Conservation (phyloP, 30 jellyfish, hydroid and myxozoan genomes). For the Mastigias papua region DNA sequence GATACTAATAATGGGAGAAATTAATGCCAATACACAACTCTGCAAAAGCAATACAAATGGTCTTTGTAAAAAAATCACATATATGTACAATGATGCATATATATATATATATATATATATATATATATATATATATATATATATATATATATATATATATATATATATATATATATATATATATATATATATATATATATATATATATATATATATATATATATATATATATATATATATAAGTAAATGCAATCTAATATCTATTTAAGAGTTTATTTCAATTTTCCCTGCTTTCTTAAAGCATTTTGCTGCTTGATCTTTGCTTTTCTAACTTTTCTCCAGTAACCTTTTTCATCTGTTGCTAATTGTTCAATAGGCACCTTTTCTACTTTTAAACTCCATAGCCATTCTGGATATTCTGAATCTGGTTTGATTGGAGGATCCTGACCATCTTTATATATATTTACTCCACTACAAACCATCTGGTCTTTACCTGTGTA, state of each 20-base stretch:
- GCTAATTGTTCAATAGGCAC: constrained; percentile 73
- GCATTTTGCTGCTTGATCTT: constrained; percentile 77
- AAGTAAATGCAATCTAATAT: not conserved
- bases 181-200: no score
- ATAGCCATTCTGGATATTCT: constrained; percentile 94
- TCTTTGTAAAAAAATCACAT: no score
- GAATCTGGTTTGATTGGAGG: constrained; percentile 73
- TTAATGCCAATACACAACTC: no score
- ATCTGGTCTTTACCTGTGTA: constrained; percentile 4
- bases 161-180: no score
- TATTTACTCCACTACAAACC: constrained; percentile 74
- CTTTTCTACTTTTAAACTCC: constrained; percentile 69
- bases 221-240: no score
- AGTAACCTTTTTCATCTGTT: constrained; percentile 70
- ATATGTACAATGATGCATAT: no score
- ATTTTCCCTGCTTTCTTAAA: constrained; percentile 74
- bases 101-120: no score
- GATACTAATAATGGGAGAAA: no score
- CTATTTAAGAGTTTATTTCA: not conserved
- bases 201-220: no score
- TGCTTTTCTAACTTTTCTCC: constrained; percentile 73
- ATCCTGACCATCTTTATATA: constrained; percentile 85
- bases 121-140: no score
- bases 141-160: no score
- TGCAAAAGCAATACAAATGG: no score